These are phyloP conservation scores for Passer domesticus DNA, from an alignment of 2,113 vertebrate genomes.

Conservation along the genomic window DNA sequence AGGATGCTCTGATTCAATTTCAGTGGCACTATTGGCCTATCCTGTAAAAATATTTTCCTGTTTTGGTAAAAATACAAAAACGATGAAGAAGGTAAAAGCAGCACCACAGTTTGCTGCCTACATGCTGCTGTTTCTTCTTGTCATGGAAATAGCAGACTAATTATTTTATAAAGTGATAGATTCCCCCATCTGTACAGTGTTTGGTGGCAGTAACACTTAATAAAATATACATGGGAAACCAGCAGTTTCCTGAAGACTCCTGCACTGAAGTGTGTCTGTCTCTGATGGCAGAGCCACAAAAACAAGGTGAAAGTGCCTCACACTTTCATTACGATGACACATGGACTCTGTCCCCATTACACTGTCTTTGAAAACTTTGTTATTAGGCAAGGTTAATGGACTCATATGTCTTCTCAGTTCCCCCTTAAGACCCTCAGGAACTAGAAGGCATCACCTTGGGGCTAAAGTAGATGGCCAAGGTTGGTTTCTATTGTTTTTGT, in stretches of 20 bases:
- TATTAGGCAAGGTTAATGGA: background rate
- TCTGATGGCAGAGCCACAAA: background rate
- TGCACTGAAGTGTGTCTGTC: background rate
- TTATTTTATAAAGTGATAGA: constrained; percentile 36
- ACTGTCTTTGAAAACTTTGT: background rate
- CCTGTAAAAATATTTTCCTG: constrained; percentile 76
- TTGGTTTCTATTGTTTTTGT: background rate
- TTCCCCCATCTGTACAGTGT: constrained; percentile 1
- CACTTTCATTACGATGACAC: background rate
- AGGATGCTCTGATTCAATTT: constrained; percentile 71
- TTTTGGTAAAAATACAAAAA: constrained; percentile 73
- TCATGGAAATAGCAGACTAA: background rate
- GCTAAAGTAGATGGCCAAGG: background rate
- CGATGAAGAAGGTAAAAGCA: constrained; percentile 66
- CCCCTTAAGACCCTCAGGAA: background rate
- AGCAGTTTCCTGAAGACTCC: background rate
- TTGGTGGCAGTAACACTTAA: constrained; percentile 8
- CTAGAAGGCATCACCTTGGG: background rate
- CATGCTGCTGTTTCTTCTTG: background rate
- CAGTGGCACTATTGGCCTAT: constrained; percentile 59
- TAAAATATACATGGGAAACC: constrained; percentile 38
- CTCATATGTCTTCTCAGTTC: background rate
- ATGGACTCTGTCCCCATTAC: background rate
- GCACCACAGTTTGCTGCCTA: constrained; percentile 12
- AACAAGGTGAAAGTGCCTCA: background rate